Percentiles rank a stretch among this genome's conserved stretches.
Evolutionary conservation across 2,888 invertebrate genomes (phyloP).

Genomic region (Meta bourneti): DNA sequence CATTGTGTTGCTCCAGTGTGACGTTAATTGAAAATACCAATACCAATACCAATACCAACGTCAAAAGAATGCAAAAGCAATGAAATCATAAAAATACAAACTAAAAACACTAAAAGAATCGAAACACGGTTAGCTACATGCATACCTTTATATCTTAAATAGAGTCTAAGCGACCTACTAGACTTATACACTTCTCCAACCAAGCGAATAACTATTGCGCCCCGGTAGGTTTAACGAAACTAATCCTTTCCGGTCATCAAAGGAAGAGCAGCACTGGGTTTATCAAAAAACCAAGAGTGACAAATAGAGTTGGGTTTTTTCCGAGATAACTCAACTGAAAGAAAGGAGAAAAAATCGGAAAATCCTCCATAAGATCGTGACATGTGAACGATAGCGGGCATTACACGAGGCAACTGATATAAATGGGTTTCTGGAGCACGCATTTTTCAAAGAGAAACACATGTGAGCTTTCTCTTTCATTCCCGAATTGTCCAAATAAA

Average conservation of each 20-base stretch:
- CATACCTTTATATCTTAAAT: no score
- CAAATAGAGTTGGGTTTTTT: background rate
- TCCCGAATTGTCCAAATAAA: background rate
- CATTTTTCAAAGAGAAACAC: background rate
- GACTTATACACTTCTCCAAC: background rate
- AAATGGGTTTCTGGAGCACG: background rate
- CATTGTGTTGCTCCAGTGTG: no score
- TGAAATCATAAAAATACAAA: no score
- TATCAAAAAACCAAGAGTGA: background rate
- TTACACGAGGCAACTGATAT: background rate
- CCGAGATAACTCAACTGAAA: background rate
- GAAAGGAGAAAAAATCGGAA: background rate
- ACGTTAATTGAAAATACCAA: no score
- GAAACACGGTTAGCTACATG: no score
- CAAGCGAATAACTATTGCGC: background rate
- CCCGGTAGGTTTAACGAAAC: background rate
- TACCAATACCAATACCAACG: no score
- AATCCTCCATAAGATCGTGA: background rate
- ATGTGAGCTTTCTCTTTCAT: background rate
- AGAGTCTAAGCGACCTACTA: no score
- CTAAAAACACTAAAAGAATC: no score
- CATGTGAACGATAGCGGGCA: background rate
- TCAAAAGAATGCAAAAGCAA: no score
- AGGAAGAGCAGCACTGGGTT: background rate
- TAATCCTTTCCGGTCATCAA: background rate